Evolutionary conservation across 2,888 invertebrate species (phyloP).

Genomic region (Temnothorax ravouxi): DNA sequence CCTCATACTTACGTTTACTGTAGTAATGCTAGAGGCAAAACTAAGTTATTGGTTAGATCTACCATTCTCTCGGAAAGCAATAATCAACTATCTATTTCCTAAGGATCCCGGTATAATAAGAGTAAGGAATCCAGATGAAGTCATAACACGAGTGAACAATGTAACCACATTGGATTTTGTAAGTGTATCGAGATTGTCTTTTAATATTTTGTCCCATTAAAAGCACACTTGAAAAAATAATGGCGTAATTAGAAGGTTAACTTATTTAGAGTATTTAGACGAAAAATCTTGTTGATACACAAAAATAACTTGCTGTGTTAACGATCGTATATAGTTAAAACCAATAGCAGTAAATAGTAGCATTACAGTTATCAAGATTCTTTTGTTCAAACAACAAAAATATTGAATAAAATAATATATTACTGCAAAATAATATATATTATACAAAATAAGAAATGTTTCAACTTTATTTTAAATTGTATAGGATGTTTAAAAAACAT

Average conservation of each 20-base stretch:
- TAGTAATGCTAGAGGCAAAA: conserved; percentile 5
- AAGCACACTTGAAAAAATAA: neutral
- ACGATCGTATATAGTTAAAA: neutral
- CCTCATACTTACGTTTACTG: neutral
- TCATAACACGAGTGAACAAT: neutral
- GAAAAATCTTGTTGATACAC: neutral
- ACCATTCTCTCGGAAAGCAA: neutral
- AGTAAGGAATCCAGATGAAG: conserved; percentile 15
- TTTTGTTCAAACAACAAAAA: neutral
- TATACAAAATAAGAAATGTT: neutral
- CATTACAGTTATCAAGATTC: neutral
- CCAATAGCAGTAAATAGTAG: neutral
- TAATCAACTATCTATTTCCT: conserved; percentile 17
- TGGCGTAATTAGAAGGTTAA: neutral
- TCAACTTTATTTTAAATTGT: neutral
- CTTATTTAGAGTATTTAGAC: neutral
- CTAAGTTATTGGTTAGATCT: neutral
- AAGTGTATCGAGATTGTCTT: conserved; percentile 6
- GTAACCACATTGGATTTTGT: conserved; percentile 36
- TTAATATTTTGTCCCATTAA: neutral
- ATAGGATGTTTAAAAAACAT: neutral
- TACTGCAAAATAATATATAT: too few species aligned
- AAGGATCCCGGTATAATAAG: neutral
- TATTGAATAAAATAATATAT: neutral
- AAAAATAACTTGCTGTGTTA: neutral